phyloP scores from a whole-genome alignment of 2,797 vertebrate genomes.

The Sciurus carolinensis region DNA sequence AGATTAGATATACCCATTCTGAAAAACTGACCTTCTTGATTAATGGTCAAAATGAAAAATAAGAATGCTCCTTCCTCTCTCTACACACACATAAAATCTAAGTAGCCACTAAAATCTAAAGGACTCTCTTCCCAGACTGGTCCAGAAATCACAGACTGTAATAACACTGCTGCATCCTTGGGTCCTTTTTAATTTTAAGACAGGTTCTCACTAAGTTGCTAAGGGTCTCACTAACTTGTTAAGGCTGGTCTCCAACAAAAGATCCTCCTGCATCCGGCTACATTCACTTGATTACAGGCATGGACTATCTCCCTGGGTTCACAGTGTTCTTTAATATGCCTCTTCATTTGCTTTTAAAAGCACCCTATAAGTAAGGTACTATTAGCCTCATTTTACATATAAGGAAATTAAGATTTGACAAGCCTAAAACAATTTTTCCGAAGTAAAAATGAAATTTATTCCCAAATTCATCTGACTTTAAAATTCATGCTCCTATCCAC shows the following conservation, averaged over 20 bases:
- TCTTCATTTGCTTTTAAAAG: conserved; percentile 12
- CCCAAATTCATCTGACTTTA: conserved; percentile 6
- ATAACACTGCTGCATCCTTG: background rate
- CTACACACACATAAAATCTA: background rate
- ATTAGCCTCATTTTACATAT: background rate
- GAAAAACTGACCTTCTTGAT: background rate
- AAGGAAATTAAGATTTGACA: conserved; percentile 31
- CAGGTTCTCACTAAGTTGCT: too few species aligned
- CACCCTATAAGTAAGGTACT: background rate
- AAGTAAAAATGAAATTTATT: conserved; percentile 33
- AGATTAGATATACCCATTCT: background rate
- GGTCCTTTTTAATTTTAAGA: too few species aligned
- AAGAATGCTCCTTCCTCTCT: background rate
- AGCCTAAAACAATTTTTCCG: conserved; percentile 57
- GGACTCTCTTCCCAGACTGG: background rate
- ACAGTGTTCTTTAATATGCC: background rate
- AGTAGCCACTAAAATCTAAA: background rate
- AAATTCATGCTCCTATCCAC: background rate
- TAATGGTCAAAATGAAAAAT: background rate
- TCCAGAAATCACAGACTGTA: background rate
- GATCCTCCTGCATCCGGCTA: too few species aligned
- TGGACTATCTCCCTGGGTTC: too few species aligned
- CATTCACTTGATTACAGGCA: too few species aligned
- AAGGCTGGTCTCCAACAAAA: too few species aligned
- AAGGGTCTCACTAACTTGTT: too few species aligned